Evolutionary conservation across 2,888 invertebrate species (phyloP).

Genomic region (Oscheius onirici): DNA sequence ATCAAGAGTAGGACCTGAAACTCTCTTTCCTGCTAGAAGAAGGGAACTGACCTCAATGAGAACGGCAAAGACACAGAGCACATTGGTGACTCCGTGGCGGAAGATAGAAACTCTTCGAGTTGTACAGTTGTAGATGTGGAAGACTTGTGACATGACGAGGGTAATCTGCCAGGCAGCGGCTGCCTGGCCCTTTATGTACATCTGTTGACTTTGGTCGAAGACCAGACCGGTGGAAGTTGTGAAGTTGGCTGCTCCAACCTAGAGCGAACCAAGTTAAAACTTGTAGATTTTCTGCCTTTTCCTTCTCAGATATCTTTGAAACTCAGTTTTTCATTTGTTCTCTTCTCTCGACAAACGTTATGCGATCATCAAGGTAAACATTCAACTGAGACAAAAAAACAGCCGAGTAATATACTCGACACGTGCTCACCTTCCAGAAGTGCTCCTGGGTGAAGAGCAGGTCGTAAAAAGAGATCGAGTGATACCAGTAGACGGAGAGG

Average conservation of each 20-base stretch:
- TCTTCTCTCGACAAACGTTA: too few species aligned
- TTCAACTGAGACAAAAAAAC: too few species aligned
- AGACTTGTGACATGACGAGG: slow-evolving; percentile 68
- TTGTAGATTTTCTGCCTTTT: too few species aligned
- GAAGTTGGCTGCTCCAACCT: slow-evolving; percentile 49
- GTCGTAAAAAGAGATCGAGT: slow-evolving; percentile 62
- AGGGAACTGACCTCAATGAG: slow-evolving; percentile 64
- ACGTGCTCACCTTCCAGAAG: slow-evolving; percentile 61
- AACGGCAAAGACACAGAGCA: slow-evolving; percentile 68
- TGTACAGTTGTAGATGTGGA: slow-evolving; percentile 70
- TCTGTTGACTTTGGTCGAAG: slow-evolving; percentile 59
- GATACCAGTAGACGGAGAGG: slow-evolving; percentile 69
- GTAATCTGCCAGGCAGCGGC: slow-evolving; percentile 71
- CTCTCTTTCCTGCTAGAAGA: neutral
- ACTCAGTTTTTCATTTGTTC: too few species aligned
- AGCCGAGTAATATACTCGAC: too few species aligned
- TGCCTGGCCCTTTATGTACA: slow-evolving; percentile 68
- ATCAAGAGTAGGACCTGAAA: slow-evolving; percentile 64
- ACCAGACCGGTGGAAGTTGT: slow-evolving; percentile 48
- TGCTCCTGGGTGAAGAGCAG: slow-evolving; percentile 69
- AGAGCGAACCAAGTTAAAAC: neutral
- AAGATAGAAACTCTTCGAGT: slow-evolving; percentile 70
- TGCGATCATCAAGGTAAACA: too few species aligned
- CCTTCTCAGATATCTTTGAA: too few species aligned
- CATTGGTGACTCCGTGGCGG: slow-evolving; percentile 68